phyloP scores from a whole-genome alignment of 2,113 vertebrate species.

The Athene noctua region DNA sequence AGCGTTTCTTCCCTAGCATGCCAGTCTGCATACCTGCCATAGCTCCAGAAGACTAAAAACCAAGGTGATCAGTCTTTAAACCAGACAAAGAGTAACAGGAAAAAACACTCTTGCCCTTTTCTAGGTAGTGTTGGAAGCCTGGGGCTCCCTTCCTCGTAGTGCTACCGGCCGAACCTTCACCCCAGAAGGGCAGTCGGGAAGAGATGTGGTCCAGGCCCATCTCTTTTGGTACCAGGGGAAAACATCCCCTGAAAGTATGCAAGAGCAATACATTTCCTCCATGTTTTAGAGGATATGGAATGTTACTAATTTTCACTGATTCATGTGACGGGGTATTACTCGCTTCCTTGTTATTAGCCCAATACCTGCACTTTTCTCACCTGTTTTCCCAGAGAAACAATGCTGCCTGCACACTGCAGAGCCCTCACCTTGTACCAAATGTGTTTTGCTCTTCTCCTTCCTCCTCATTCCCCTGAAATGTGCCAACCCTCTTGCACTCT shows the following conservation, averaged over 20 bases:
- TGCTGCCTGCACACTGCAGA: not conserved
- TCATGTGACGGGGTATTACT: not conserved
- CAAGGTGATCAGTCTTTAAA: not conserved
- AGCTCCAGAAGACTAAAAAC: not conserved
- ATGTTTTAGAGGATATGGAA: not conserved
- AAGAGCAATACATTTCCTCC: not conserved
- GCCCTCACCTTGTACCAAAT: not conserved
- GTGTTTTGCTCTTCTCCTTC: not conserved
- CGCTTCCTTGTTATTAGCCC: not conserved
- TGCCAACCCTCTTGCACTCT: not conserved
- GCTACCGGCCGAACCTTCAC: not conserved
- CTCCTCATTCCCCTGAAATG: not conserved
- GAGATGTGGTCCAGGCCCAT: not conserved
- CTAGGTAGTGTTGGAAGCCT: not conserved
- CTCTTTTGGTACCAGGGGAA: not conserved
- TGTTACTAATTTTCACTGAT: not conserved
- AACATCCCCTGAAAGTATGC: not conserved
- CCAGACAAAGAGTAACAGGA: not conserved
- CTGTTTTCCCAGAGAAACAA: not conserved
- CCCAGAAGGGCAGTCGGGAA: not conserved
- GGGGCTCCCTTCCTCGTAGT: not conserved
- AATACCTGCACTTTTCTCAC: not conserved
- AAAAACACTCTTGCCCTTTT: not conserved
- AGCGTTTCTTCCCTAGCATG: no score
- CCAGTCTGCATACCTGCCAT: not conserved